Evolutionary conservation across 2,797 vertebrate genomes (phyloP).

Genomic region (Notamacropus eugenii): DNA sequence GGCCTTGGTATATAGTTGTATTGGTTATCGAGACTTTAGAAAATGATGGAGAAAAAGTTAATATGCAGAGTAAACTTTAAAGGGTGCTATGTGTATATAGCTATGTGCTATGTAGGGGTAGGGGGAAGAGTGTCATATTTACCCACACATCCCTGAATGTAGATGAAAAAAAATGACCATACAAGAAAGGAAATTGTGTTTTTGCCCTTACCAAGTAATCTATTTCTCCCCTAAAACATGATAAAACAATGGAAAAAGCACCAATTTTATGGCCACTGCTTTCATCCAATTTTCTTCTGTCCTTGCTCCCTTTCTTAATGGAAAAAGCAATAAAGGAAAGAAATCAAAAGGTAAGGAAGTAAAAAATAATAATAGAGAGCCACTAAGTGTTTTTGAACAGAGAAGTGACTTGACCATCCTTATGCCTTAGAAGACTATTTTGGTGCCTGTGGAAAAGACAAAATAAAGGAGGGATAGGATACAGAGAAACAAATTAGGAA

Average conservation of each 20-base stretch:
- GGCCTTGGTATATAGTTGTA: neutral
- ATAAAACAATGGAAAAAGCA: neutral
- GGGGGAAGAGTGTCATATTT: neutral
- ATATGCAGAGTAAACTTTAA: neutral
- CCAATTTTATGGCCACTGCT: neutral
- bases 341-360: neutral
- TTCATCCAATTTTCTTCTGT: neutral
- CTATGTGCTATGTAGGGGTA: too few species aligned
- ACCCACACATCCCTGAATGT: neutral
- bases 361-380: neutral
- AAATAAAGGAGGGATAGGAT: neutral
- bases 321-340: neutral
- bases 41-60: neutral
- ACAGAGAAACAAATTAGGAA: neutral
- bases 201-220: neutral
- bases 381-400: neutral
- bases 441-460: neutral
- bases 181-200: neutral
- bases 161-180: neutral
- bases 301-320: neutral
- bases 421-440: neutral
- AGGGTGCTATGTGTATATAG: too few species aligned
- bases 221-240: neutral
- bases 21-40: neutral
- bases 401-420: neutral